Evolutionary conservation across 1,140 invertebrate genomes (phyloP).

Genomic region (Calosoma granatense): DNA sequence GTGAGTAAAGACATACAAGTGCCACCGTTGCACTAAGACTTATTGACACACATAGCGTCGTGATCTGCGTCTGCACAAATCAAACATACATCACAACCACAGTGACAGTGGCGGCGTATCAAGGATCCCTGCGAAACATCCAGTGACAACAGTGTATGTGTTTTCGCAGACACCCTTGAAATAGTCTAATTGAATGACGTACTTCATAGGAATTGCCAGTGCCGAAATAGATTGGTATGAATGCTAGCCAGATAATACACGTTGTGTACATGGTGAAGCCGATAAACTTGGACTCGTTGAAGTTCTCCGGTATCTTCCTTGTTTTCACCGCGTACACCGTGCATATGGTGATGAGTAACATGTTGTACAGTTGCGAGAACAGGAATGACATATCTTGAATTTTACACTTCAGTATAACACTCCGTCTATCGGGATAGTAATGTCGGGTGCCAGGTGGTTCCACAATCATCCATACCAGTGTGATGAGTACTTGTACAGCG

Average conservation of each 20-base stretch:
- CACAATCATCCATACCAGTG: constrained; percentile 44
- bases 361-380: constrained; percentile 61
- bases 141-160: not conserved
- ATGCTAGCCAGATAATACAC: constrained; percentile 67
- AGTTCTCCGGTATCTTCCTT: constrained; percentile 65
- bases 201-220: constrained; percentile 53
- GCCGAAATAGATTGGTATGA: constrained; percentile 64
- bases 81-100: not conserved
- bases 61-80: constrained; percentile 52
- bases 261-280: constrained; percentile 73
- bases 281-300: constrained; percentile 64
- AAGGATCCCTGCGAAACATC: too few relatives aligned
- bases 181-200: constrained; percentile 15
- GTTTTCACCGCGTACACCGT: constrained; percentile 69
- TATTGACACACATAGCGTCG: constrained; percentile 60
- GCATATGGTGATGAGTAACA: constrained; percentile 59
- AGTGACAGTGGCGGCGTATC: not conserved
- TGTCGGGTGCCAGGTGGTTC: constrained; percentile 53
- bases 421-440: constrained; percentile 38
- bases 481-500: constrained; percentile 42
- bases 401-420: constrained; percentile 52
- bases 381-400: constrained; percentile 55
- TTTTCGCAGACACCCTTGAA: not conserved
- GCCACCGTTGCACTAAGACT: constrained; percentile 61
- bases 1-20: constrained; percentile 60